These are phyloP conservation scores for Ondatra zibethicus DNA, from an alignment of 2,113 vertebrate species.

Conservation along the genomic window DNA sequence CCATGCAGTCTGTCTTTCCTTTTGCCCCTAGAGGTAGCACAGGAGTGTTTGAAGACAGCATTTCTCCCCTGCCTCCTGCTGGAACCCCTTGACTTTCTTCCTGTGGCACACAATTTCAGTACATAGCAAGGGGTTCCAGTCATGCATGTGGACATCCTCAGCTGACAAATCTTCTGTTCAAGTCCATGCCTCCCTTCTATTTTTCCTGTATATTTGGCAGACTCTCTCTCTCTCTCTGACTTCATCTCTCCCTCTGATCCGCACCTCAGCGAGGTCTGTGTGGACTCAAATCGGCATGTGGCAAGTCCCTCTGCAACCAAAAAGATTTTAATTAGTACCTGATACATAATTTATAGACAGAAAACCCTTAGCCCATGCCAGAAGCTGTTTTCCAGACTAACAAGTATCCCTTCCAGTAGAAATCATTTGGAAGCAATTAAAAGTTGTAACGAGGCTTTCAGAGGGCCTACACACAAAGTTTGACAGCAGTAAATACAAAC, in stretches of 20 bases:
- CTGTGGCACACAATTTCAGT: not conserved
- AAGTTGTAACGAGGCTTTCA: conserved; percentile 60
- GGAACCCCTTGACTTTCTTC: not conserved
- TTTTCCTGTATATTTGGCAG: conserved; percentile 38
- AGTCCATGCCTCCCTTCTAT: not conserved
- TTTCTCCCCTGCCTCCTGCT: not conserved
- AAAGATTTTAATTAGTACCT: conserved; percentile 72
- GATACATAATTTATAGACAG: conserved; percentile 74
- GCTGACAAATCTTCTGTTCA: conserved; percentile 29
- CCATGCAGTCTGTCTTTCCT: not conserved
- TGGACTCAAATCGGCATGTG: conserved; percentile 68
- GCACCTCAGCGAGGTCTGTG: conserved; percentile 31
- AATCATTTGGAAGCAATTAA: conserved; percentile 75
- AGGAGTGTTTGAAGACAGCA: not conserved
- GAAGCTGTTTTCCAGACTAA: conserved; percentile 61
- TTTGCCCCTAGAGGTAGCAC: not conserved
- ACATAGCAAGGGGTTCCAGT: not conserved
- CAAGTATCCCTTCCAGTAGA: conserved; percentile 52
- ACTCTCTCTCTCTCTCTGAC: not conserved
- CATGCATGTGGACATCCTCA: not conserved
- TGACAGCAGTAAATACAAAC: conserved; percentile 43
- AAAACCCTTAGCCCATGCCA: conserved; percentile 61
- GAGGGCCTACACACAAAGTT: conserved; percentile 35
- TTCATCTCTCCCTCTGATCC: conserved; percentile 38
- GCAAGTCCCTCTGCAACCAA: conserved; percentile 66